Percentiles rank a stretch among this genome's conserved stretches.
Conservation (phyloP, 37 sponge, comb jelly and placozoan species). For the Corticium candelabrum region DNA sequence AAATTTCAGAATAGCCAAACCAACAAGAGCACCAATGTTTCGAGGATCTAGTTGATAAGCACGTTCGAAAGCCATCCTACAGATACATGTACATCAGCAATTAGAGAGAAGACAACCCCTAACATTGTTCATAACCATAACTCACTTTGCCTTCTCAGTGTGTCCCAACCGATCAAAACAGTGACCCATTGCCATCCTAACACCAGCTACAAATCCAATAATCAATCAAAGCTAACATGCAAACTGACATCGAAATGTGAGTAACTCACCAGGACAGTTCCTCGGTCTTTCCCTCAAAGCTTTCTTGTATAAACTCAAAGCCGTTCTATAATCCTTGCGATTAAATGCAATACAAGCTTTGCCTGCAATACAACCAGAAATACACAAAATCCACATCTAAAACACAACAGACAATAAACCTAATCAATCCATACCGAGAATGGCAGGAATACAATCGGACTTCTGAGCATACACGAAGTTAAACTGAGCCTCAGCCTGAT, state of each 20-base stretch:
- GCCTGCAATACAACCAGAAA: constrained; percentile 25
- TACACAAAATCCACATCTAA: background rate
- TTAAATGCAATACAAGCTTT: constrained; percentile 91
- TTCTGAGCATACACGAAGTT: constrained; percentile 66
- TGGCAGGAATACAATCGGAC: constrained; percentile 52
- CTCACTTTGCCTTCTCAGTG: constrained; percentile 69
- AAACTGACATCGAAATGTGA: background rate
- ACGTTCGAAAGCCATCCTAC: constrained; percentile 71
- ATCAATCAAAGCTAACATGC: background rate
- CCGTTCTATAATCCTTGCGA: constrained; percentile 93
- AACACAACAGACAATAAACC: no score
- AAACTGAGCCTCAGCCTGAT: constrained; percentile 98
- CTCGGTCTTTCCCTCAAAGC: constrained; percentile 69
- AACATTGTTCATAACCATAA: background rate
- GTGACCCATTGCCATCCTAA: constrained; percentile 86
- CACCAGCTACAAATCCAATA: constrained; percentile 34
- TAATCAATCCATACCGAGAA: constrained; percentile 30
- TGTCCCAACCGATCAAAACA: constrained; percentile 85
- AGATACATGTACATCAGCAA: background rate
- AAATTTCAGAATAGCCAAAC: constrained; percentile 78
- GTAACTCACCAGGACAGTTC: constrained; percentile 58
- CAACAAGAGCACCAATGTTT: constrained; percentile 84
- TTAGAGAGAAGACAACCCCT: background rate
- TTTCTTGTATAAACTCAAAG: constrained; percentile 85
- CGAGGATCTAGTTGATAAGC: constrained; percentile 68